Conservation (phyloP, 1,140 invertebrate genomes). For the Aphaenogaster rudis region DNA sequence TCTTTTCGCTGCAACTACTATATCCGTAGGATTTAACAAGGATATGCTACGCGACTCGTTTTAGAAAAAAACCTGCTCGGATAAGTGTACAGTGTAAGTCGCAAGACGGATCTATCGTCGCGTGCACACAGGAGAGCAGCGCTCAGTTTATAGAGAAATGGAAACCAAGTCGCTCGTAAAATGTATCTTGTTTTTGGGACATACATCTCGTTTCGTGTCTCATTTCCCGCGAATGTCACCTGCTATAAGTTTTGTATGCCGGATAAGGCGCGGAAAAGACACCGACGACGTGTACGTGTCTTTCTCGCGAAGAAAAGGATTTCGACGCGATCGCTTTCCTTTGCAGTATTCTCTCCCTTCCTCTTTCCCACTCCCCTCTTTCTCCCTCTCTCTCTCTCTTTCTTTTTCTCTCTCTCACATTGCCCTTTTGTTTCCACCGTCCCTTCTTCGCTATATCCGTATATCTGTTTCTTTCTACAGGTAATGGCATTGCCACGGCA, state of each 20-base stretch:
- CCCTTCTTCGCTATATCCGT: not conserved
- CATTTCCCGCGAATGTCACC: slow-evolving; percentile 58
- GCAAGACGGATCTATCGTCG: slow-evolving; percentile 32
- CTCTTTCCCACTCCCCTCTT: not conserved
- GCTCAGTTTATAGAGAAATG: slow-evolving; percentile 59
- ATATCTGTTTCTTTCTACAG: slow-evolving; percentile 55
- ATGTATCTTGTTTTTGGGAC: slow-evolving; percentile 61
- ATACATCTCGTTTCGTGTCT: slow-evolving; percentile 59
- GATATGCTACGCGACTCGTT: not conserved
- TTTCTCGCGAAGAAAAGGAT: slow-evolving; percentile 53
- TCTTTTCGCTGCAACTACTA: not conserved
- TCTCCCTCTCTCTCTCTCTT: not conserved
- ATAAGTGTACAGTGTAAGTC: not conserved
- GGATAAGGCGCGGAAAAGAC: slow-evolving; percentile 55
- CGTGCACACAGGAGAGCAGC: slow-evolving; percentile 3
- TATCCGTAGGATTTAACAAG: not conserved
- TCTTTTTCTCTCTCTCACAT: not conserved
- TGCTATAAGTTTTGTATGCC: slow-evolving; percentile 57
- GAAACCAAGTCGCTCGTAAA: slow-evolving; percentile 57
- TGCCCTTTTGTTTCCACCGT: slow-evolving; percentile 27
- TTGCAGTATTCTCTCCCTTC: not conserved
- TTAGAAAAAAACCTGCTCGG: not conserved
- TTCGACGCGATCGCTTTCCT: slow-evolving; percentile 55
- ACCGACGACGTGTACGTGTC: slow-evolving; percentile 51
- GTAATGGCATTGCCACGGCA: slow-evolving; percentile 72